Conservation (phyloP, 2,797 vertebrate species). For the Eulemur albifrons region DNA sequence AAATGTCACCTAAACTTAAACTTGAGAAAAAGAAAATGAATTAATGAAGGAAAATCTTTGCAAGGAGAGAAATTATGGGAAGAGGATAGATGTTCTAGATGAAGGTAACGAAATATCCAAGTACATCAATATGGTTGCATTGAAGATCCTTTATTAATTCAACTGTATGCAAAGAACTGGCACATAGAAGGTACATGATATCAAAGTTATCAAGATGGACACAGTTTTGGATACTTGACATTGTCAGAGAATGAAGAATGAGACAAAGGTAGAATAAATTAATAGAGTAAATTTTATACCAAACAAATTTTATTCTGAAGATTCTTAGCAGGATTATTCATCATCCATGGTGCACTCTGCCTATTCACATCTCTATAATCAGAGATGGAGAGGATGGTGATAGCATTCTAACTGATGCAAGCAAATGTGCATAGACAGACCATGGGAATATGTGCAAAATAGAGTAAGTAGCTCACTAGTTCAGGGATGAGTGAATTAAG, state of each 20-base stretch:
- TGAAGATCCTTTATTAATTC: background rate
- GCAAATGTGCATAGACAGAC: background rate
- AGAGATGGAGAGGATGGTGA: background rate
- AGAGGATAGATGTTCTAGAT: background rate
- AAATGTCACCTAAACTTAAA: background rate
- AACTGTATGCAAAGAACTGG: background rate
- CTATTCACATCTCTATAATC: background rate
- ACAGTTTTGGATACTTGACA: background rate
- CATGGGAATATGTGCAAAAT: background rate
- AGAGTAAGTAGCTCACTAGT: background rate
- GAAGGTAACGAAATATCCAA: background rate
- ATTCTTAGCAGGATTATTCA: background rate
- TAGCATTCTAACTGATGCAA: background rate
- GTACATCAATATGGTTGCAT: background rate
- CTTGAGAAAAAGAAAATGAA: background rate
- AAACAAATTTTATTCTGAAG: background rate
- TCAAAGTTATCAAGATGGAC: background rate
- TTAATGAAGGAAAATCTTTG: background rate
- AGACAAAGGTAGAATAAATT: background rate
- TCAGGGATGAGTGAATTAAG: background rate
- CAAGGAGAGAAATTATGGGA: background rate
- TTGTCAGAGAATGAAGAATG: background rate
- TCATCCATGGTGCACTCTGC: background rate
- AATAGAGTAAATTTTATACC: background rate
- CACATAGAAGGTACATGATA: background rate